These are phyloP conservation scores for Leptoteleia sp. DNA, from an alignment of 1,140 invertebrate genomes.

Conservation along the genomic window DNA sequence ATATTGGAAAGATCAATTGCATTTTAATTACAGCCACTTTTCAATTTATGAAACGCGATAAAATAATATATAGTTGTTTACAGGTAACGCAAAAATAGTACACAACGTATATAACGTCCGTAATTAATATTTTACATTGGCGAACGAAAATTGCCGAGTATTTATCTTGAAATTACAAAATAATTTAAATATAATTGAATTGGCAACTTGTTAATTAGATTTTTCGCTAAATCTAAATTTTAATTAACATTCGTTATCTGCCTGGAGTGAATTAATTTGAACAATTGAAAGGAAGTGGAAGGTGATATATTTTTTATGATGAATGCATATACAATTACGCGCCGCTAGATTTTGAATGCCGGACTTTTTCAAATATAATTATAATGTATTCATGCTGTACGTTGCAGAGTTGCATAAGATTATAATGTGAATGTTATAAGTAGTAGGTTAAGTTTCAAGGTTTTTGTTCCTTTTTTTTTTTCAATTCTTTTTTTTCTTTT, in stretches of 20 bases:
- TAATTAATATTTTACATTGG: slow-evolving; percentile 18
- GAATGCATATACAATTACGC: slow-evolving; percentile 28
- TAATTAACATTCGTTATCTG: slow-evolving; percentile 24
- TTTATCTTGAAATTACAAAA: slow-evolving; percentile 4
- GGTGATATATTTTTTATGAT: slow-evolving; percentile 44
- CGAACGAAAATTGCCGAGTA: slow-evolving; percentile 21
- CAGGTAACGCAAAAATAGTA: too few relatives aligned
- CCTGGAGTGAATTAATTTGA: slow-evolving; percentile 29
- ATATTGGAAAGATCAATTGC: too few relatives aligned
- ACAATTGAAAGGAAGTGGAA: slow-evolving; percentile 24
- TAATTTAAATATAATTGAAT: slow-evolving; percentile 16
- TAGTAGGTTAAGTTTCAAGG: slow-evolving; percentile 20
- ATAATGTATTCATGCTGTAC: slow-evolving; percentile 25
- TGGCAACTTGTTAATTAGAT: slow-evolving; percentile 14
- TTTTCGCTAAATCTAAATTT: slow-evolving; percentile 27
- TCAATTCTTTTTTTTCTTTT: slow-evolving; percentile 10
- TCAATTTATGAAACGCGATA: too few relatives aligned
- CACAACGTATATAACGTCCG: background rate
- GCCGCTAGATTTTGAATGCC: slow-evolving; percentile 11
- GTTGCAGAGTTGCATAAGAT: slow-evolving; percentile 19
- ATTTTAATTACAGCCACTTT: too few relatives aligned
- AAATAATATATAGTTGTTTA: too few relatives aligned
- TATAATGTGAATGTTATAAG: slow-evolving; percentile 30
- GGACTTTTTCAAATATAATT: slow-evolving; percentile 26
- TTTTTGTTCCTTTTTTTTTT: slow-evolving; percentile 27